These are phyloP conservation scores for Raphicerus campestris DNA, from an alignment of 2,113 vertebrate genomes.

Conservation along the genomic window DNA sequence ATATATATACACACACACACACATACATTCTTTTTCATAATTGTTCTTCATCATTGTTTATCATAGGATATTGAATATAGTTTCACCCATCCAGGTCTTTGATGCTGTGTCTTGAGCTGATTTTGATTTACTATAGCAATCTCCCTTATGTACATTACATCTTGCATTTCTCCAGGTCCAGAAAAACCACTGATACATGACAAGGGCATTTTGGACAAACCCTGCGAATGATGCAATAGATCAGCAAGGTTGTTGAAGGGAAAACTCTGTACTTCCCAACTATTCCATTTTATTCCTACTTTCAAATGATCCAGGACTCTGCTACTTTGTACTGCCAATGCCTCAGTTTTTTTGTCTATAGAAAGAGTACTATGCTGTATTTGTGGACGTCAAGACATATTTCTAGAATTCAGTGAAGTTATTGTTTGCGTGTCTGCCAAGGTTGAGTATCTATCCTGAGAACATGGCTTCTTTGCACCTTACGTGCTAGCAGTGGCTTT, in stretches of 20 bases:
- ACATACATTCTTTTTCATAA: background rate
- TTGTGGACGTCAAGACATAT: background rate
- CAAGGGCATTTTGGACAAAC: background rate
- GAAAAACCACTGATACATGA: background rate
- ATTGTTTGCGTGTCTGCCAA: background rate
- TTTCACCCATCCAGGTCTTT: background rate
- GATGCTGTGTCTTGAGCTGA: background rate
- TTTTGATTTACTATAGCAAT: background rate
- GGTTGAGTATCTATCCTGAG: background rate
- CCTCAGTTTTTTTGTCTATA: background rate
- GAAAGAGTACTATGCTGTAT: background rate
- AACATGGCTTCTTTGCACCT: background rate
- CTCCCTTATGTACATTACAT: background rate
- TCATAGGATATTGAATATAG: background rate
- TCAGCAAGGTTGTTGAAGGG: background rate
- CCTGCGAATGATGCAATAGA: background rate
- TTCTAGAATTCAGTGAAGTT: background rate
- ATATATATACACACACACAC: fast-evolving
- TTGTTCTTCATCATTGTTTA: background rate
- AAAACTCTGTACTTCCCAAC: too few relatives aligned
- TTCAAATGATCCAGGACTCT: background rate
- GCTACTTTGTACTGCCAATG: background rate
- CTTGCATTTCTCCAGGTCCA: background rate
- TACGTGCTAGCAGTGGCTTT: too few relatives aligned
- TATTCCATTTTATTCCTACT: background rate